phyloP scores from a whole-genome alignment of 2,888 invertebrate genomes.

The Drosophila eohydei region DNA sequence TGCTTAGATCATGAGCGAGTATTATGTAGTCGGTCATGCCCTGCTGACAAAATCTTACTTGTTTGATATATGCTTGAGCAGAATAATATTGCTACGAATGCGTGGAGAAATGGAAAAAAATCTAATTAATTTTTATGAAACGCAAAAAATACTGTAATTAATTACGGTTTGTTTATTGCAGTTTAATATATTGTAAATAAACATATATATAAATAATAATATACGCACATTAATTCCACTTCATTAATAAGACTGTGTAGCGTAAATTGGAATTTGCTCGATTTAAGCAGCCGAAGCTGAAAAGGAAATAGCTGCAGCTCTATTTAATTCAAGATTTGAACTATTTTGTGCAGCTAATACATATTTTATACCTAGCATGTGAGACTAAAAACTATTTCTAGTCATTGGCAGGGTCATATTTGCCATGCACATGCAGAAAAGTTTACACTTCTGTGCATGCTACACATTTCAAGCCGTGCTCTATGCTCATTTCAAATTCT shows the following conservation, averaged over 20 bases:
- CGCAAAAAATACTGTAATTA: slow-evolving; percentile 1
- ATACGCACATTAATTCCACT: not conserved
- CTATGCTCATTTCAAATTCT: not conserved
- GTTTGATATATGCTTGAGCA: slow-evolving; percentile 42
- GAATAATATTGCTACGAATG: slow-evolving; percentile 25
- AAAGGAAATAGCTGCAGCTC: not conserved
- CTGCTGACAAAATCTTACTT: not conserved
- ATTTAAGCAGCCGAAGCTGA: not conserved
- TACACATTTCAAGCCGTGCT: too few species aligned
- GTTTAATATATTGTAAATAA: not conserved
- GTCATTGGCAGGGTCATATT: too few species aligned
- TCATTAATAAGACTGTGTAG: not conserved
- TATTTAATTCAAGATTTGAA: not conserved
- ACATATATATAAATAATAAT: not conserved
- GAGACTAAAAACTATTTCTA: not conserved
- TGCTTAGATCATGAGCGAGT: not conserved
- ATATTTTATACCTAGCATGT: too few species aligned
- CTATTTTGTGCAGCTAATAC: too few species aligned
- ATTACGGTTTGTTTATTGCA: slow-evolving; percentile 3
- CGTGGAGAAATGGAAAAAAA: slow-evolving; percentile 7
- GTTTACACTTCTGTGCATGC: not conserved
- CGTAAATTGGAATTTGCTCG: not conserved
- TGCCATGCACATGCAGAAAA: not conserved
- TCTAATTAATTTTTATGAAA: slow-evolving; percentile 27
- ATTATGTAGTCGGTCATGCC: not conserved